Evolutionary conservation across 1,140 invertebrate species (phyloP), one percentile per base, ranked within the genome.

Genomic region (Mizuhopecten yessoensis): DNA sequence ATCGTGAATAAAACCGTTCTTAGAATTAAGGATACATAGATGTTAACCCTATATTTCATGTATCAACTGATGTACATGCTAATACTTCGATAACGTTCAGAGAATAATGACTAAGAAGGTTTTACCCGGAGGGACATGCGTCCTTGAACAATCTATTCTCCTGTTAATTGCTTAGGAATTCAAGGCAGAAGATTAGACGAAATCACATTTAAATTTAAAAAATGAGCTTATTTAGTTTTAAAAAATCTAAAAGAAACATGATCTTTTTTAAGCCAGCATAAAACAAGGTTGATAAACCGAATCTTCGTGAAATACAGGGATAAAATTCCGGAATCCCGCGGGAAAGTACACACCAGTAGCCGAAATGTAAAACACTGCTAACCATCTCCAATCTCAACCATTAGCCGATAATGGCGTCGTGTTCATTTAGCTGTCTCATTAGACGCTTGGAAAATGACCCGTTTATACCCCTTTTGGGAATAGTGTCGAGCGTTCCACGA

Each of bases 321-420:
- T 75, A 75, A 9, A 75, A 29, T 75, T n/a, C 57, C n/a, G 57
- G 5, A 29, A 75, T 75, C 57, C n/a, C 57, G 11, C 11, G 57
- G 57, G 57, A 29, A 13, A n/a, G 57, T 7, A 75, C 29, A n/a
- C n/a, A n/a, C 57, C 57, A 57, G n/a, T 86, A 90, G 87, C n/a
- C 34, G 87, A 88, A 88, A 45, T 57, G 87, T 88, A 90, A 33
- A 88, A 90, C 90, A 90, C 34, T 86, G 87, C 86, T 90, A 90
- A 90, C 88, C 87, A 86, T 87, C 86, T 88, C 88, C 87, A 88
- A 88, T 90, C 87, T 87, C 34, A 75, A 87, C 39, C 87, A 42
- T 90, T 90, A 75, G 39, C 49, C 39, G 87, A 36, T 88, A 90
- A 90, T 90, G 86, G 87, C 34, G 75, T 90, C 11, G 87, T 88